Base-by-base conservation (phyloP, 2,888 invertebrate species). In the Drosophila paracracens region DNA sequence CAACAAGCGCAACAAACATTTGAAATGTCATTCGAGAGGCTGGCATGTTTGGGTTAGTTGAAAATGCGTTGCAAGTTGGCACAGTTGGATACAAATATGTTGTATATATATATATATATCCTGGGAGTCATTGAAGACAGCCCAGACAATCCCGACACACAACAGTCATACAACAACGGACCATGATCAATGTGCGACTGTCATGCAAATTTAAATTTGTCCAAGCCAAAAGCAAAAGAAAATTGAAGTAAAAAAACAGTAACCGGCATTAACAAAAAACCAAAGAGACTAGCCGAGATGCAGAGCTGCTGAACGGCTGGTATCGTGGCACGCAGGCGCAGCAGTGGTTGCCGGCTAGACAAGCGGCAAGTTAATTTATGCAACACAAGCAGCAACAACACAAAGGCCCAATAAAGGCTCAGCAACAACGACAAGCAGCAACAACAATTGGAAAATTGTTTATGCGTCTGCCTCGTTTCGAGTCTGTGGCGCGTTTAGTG, bases 131-230 rank as follows among this genome's bases (percentile, higher is more conserved):
- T 54, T 74, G 50, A 52, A 54, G 65, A 62, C 66, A 57, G 53
- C 13, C 0, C 36, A 46, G n/a, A 52, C 51, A 56, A 51, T 40
- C 21, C 66, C 25, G 43, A 63, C 58, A 40, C 25, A 48, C 74
- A 36, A 31, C 74, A 51, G 51, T 63, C 59, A 52, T 29, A 50
- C 74, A 43, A 33, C 74, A 51, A 50, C 64, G 48, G 27, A 18
- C 53, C 75, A 81, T 90, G 88, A 88, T 88, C 91, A 88, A 88
- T 88, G 88, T 89, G 91, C 89, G 90, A 74, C 88, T 90, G 91
- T 87, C 88, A 88, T 88, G 88, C 90, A 88, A 90, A 88, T 88
- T 90, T 90, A 88, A 88, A 88, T 90, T 88, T 88, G 91, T 88
- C 88, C 79, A 77, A 74, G 70, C 81, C 71, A 65, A 69, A 69